Evolutionary conservation across 2,797 vertebrate genomes (phyloP), one percentile per base, ranked within the genome.

Genomic region (Xiphophorus birchmanni): DNA sequence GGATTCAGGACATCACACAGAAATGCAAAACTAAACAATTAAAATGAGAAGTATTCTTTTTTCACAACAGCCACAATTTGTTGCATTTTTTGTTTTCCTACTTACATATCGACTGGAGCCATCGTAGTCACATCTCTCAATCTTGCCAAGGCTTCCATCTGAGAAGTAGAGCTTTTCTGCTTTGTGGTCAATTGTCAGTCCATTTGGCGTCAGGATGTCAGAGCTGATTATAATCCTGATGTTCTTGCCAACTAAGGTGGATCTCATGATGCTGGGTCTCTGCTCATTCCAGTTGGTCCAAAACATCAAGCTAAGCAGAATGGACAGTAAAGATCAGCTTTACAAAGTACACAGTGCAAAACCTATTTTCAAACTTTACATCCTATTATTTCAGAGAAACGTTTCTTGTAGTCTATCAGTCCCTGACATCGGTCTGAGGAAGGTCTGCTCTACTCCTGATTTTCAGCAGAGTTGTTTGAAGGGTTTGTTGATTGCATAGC

Each of bases 241-340:
- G 91, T 97, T 99, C 83, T 96, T 97, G 71, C 99, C 99, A 0
- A 96, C 94, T 52, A 99, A 90, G 0, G 97, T 98, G 67, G 98
- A 96, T 90, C 98, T 97, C 97, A 99, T 98, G 91, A 99, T 97
- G 91, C 98, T 98, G 0, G 99, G 98, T 54, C 97, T 96, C 80
- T 99, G 99, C 90, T 99, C 99, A 32, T 99, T 99, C 98, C 99
- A 99, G 92, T 99, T 99, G 86, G 98, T 99, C 99, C 99, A 99
- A 93, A 99, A 99, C 98, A 99, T 99, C 92, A 99, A 94, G 93
- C 99, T 99, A 84, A 23, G 82, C 72, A 44, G 35, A 47, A 50
- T 17, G 2, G 21, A 78, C 12, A 82, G 37, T 4, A 17, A 72
- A 80, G 71, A 0, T 3, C 80, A 77, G 74, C 58, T 50, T 15